These are phyloP conservation scores for Pseudochirops corinnae DNA, from an alignment of 2,797 vertebrate species.

Conservation along the genomic window DNA sequence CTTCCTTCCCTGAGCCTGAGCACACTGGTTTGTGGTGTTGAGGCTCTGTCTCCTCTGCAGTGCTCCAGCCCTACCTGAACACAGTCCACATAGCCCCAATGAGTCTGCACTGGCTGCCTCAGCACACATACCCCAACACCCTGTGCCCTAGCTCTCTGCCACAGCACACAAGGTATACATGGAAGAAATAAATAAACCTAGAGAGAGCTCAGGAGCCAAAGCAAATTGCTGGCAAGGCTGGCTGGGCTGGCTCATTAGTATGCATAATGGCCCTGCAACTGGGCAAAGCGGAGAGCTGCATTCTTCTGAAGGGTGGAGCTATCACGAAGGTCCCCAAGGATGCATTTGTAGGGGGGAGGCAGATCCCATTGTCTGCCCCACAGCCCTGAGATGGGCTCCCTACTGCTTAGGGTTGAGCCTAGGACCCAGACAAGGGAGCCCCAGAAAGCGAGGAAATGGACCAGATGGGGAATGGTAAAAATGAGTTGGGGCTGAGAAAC, in stretches of 20 bases:
- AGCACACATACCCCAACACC: background rate
- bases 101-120: background rate
- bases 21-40: background rate
- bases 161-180: constrained; percentile 71
- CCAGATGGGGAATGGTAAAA: background rate
- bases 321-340: background rate
- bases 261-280: constrained; percentile 77
- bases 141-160: constrained; percentile 13
- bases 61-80: background rate
- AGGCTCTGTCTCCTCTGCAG: background rate
- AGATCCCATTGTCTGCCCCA: background rate
- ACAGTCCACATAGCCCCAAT: background rate
- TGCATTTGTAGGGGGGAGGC: background rate
- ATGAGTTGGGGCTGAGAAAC: background rate
- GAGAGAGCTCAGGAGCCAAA: constrained; percentile 68
- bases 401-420: background rate
- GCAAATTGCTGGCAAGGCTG: constrained; percentile 73
- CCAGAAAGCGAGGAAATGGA: background rate
- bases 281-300: constrained; percentile 68
- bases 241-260: constrained; percentile 66
- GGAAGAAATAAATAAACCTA: constrained; percentile 74
- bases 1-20: background rate
- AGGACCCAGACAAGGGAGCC: background rate
- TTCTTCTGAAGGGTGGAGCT: constrained; percentile 59
- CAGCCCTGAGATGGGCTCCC: background rate